Evolutionary conservation across 1,140 invertebrate genomes (phyloP).

Genomic region (Ylistrum balloti): DNA sequence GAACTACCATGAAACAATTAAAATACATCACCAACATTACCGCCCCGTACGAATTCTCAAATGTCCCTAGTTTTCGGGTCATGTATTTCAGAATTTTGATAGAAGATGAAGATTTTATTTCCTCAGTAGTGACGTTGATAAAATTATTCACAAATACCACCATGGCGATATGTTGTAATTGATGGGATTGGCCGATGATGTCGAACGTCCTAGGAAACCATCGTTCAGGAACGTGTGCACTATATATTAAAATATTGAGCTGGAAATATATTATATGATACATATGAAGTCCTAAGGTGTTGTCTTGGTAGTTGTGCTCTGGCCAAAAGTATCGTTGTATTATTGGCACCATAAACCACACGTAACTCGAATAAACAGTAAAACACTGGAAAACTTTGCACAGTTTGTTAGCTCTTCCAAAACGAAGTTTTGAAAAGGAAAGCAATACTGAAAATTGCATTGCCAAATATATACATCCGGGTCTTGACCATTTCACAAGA

Average conservation of each 20-base stretch:
- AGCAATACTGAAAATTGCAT: not conserved
- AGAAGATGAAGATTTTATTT: not conserved
- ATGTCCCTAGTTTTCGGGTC: not conserved
- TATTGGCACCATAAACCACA: not conserved
- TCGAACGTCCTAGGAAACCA: not conserved
- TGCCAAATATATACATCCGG: not conserved
- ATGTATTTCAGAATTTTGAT: not conserved
- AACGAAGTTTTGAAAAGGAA: not conserved
- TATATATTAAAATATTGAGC: not conserved
- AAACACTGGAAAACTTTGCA: not conserved
- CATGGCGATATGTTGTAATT: not conserved
- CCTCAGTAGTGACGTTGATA: not conserved
- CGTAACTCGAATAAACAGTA: not conserved
- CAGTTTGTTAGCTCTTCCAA: not conserved
- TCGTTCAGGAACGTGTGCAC: not conserved
- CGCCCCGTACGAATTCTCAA: not conserved
- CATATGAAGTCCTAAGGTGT: not conserved
- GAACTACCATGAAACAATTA: not conserved
- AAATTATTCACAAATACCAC: not conserved
- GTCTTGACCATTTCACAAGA: not conserved
- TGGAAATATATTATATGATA: conserved; percentile 10
- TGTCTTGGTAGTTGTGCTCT: not conserved
- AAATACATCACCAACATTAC: not conserved
- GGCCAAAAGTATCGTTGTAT: conserved; percentile 4
- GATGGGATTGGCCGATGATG: not conserved